A percentile compares a stretch with the other conserved stretches of the same genome.
Conservation (phyloP, 2,113 vertebrate genomes). For the Rhizomys pruinosus region DNA sequence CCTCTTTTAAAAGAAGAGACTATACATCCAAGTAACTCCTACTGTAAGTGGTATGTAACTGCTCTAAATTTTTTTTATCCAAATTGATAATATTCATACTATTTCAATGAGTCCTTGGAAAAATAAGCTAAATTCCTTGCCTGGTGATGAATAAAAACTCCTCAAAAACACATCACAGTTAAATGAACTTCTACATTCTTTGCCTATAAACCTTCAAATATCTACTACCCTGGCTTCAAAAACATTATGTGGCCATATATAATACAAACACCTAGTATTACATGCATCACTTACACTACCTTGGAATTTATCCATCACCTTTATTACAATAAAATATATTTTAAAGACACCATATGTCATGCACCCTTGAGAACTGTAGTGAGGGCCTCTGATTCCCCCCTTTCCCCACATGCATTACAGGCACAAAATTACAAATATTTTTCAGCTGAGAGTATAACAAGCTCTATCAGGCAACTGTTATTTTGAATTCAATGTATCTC, state of each 20-base stretch:
- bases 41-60: slow-evolving; percentile 65
- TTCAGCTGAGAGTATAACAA: slow-evolving; percentile 70
- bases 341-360: slow-evolving; percentile 68
- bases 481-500: slow-evolving; percentile 67
- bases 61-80: slow-evolving; percentile 66
- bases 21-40: slow-evolving; percentile 75
- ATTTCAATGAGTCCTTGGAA: slow-evolving; percentile 82
- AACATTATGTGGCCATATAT: slow-evolving; percentile 66
- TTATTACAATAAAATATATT: slow-evolving; percentile 66
- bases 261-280: slow-evolving; percentile 66
- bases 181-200: slow-evolving; percentile 74
- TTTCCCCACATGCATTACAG: slow-evolving; percentile 56
- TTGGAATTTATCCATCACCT: slow-evolving; percentile 68
- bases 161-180: slow-evolving; percentile 77
- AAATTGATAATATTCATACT: slow-evolving; percentile 81
- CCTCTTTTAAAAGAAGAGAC: slow-evolving; percentile 73
- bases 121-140: slow-evolving; percentile 74
- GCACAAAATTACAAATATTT: slow-evolving; percentile 65
- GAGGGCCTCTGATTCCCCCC: slow-evolving; percentile 55
- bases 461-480: slow-evolving; percentile 72
- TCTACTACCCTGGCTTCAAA: slow-evolving; percentile 48
- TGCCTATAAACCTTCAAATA: slow-evolving; percentile 22
- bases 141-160: slow-evolving; percentile 72
- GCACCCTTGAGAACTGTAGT: slow-evolving; percentile 56
- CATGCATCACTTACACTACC: slow-evolving; percentile 65